Evolutionary conservation across 1,140 invertebrate genomes (phyloP).

Genomic region (Maconellicoccus hirsutus): DNA sequence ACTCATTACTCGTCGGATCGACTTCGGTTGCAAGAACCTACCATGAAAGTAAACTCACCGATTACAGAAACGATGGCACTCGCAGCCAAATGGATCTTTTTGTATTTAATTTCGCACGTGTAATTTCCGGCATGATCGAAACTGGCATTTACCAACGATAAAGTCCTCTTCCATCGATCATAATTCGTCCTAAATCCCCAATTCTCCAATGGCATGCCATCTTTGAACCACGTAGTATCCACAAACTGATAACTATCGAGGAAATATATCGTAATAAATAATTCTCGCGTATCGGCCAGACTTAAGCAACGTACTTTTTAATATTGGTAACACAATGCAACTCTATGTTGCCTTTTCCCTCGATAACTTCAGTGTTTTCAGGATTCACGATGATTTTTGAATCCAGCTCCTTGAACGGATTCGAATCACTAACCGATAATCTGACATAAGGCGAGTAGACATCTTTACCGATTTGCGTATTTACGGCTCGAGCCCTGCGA

Average conservation of each 20-base stretch:
- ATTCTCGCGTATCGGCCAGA: too few relatives aligned
- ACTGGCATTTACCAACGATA: slow-evolving; percentile 67
- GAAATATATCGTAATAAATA: too few relatives aligned
- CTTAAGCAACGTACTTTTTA: slow-evolving; percentile 41
- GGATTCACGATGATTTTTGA: slow-evolving; percentile 76
- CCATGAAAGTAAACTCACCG: slow-evolving; percentile 36
- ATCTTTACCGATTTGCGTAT: slow-evolving; percentile 75
- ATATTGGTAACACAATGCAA: slow-evolving; percentile 90
- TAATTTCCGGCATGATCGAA: slow-evolving; percentile 71
- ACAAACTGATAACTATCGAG: slow-evolving; percentile 35
- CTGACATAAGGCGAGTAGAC: slow-evolving; percentile 72
- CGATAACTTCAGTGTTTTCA: slow-evolving; percentile 61
- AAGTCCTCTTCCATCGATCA: slow-evolving; percentile 77
- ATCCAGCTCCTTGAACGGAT: slow-evolving; percentile 54
- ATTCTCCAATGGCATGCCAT: slow-evolving; percentile 67
- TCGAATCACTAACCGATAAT: slow-evolving; percentile 51
- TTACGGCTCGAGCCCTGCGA: slow-evolving; percentile 63
- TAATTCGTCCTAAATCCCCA: slow-evolving; percentile 57
- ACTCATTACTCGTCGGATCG: too few relatives aligned
- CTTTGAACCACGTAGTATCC: slow-evolving; percentile 81
- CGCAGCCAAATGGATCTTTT: slow-evolving; percentile 56
- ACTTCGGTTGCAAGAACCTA: too few relatives aligned
- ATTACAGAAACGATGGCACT: slow-evolving; percentile 64
- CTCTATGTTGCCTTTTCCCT: slow-evolving; percentile 56
- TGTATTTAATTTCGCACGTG: slow-evolving; percentile 68